Percentiles rank a stretch among this genome's conserved stretches.
Evolutionary conservation across 2,888 invertebrate genomes (phyloP).

Genomic region (Nysson spinosus): DNA sequence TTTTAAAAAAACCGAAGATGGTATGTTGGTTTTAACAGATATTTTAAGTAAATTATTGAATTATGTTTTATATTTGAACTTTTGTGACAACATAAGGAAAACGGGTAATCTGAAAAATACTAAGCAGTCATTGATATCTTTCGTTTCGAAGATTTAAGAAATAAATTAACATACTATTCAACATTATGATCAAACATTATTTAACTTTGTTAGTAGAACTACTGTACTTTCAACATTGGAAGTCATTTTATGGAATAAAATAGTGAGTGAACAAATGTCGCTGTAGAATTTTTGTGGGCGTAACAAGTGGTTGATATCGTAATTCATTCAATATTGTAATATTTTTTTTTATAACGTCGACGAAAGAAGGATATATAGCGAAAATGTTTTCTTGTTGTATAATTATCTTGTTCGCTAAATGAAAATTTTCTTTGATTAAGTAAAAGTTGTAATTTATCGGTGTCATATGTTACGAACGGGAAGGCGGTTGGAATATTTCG

Average conservation of each 20-base stretch:
- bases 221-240: no score
- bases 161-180: no score
- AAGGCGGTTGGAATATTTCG: constrained; percentile 1
- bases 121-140: no score
- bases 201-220: no score
- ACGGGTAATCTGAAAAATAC: background rate
- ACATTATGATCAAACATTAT: no score
- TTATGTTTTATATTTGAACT: background rate
- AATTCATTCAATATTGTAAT: background rate
- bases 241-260: no score
- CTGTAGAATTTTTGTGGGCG: background rate
- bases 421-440: background rate
- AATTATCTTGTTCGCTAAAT: background rate
- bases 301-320: constrained; percentile 41
- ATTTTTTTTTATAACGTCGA: background rate
- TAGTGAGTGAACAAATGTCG: no score
- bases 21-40: constrained; percentile 28
- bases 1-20: constrained; percentile 41
- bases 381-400: background rate
- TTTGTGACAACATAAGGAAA: background rate
- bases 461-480: constrained; percentile 2
- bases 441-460: background rate
- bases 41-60: background rate
- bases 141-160: no score
- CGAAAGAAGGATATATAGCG: background rate